Evolutionary conservation across 2,888 invertebrate species (phyloP).

Genomic region (Dasysyrphus albostriatus): DNA sequence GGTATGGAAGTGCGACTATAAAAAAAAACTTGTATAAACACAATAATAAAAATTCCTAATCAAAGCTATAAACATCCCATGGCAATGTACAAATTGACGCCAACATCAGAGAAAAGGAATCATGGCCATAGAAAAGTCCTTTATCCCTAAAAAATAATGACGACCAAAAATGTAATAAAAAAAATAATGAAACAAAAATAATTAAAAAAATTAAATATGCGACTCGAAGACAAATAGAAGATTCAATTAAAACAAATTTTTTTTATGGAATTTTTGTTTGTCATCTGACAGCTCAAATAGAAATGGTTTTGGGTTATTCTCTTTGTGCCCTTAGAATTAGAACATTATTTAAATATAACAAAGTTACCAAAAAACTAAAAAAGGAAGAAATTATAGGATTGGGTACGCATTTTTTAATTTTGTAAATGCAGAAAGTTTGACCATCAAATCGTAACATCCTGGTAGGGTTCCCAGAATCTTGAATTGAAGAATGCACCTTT

Average conservation of each 20-base stretch:
- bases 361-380: background rate
- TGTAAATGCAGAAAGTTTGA: no score
- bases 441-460: no score
- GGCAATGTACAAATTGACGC: background rate
- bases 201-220: constrained; percentile 8
- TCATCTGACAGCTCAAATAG: background rate
- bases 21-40: constrained; percentile 23
- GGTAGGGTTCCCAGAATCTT: no score
- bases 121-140: background rate
- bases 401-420: no score
- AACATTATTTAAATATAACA: background rate
- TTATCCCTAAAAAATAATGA: constrained; percentile 7
- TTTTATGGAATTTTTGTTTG: background rate
- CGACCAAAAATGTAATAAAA: constrained; percentile 2
- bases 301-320: background rate
- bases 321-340: background rate
- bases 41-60: constrained; percentile 7
- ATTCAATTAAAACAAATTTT: background rate
- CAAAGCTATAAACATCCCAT: constrained; percentile 5
- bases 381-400: no score
- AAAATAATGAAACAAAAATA: constrained; percentile 8
- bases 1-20: background rate
- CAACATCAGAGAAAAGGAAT: background rate
- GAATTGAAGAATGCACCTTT: no score
- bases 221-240: background rate